Evolutionary conservation across 2,113 vertebrate genomes (phyloP).

Genomic region (Crotophaga sulcirostris): DNA sequence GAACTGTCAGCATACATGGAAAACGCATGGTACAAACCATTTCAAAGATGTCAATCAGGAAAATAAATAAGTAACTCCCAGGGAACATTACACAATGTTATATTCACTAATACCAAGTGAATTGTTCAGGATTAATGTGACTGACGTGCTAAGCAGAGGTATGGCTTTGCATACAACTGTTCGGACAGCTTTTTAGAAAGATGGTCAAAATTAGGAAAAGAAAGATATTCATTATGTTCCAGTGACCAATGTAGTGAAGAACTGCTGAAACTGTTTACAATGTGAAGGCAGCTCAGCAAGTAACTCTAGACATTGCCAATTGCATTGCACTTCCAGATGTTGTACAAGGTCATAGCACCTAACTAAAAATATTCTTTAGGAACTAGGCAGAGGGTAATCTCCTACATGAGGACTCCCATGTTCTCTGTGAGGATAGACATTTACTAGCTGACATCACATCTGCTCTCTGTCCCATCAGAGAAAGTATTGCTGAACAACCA

Average conservation of each 20-base stretch:
- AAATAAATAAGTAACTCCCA: not conserved
- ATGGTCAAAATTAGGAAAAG: constrained; percentile 7
- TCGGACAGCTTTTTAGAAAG: not conserved
- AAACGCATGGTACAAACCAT: not conserved
- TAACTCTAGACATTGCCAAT: not conserved
- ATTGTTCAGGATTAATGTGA: not conserved
- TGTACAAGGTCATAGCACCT: not conserved
- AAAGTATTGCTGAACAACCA: not conserved
- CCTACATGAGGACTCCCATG: not conserved
- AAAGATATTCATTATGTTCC: not conserved
- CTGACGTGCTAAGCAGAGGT: not conserved
- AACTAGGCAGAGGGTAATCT: not conserved
- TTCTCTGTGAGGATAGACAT: not conserved
- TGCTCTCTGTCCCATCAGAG: not conserved
- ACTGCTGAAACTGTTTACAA: not conserved
- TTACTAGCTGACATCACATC: not conserved
- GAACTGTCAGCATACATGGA: not conserved
- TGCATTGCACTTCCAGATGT: not conserved
- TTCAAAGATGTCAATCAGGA: not conserved
- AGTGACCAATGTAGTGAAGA: not conserved
- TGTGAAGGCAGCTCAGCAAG: not conserved
- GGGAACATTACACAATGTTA: not conserved
- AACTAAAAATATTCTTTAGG: not conserved
- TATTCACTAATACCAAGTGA: not conserved
- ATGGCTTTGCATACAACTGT: not conserved